Evolutionary conservation across 2,797 vertebrate genomes (phyloP).

Genomic region (Betta splendens): DNA sequence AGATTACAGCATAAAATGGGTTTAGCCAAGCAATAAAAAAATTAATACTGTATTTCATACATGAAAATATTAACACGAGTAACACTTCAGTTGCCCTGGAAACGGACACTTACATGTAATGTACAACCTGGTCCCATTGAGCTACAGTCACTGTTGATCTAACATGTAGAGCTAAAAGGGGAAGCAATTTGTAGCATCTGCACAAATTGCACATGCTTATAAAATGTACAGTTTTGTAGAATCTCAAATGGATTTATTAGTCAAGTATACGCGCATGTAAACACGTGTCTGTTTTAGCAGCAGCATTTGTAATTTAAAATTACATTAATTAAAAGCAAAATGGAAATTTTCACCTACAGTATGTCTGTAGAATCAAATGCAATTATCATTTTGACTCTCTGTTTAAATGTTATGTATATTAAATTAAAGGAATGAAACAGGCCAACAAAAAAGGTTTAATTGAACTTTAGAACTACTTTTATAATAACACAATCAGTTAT

Average conservation of each 20-base stretch:
- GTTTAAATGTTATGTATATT: conserved; percentile 2
- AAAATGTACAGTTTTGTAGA: no score
- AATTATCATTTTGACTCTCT: background rate
- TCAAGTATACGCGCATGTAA: no score
- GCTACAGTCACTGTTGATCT: background rate
- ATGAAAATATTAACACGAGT: background rate
- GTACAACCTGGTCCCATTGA: no score
- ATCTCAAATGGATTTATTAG: no score
- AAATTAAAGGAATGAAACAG: background rate
- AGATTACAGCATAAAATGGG: background rate
- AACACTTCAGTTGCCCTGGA: background rate
- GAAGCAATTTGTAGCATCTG: background rate
- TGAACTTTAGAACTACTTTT: no score
- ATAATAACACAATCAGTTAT: no score
- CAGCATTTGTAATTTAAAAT: background rate
- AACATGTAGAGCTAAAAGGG: background rate
- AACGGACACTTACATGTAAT: background rate
- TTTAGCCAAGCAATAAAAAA: background rate
- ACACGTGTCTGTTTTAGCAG: no score
- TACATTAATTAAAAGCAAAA: no score
- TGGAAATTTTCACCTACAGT: background rate
- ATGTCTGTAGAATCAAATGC: background rate
- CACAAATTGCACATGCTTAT: background rate
- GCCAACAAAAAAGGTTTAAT: background rate
- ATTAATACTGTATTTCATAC: no score